Evolutionary conservation across 2,888 invertebrate species (phyloP).

Genomic region (Drosophila peninsularis): DNA sequence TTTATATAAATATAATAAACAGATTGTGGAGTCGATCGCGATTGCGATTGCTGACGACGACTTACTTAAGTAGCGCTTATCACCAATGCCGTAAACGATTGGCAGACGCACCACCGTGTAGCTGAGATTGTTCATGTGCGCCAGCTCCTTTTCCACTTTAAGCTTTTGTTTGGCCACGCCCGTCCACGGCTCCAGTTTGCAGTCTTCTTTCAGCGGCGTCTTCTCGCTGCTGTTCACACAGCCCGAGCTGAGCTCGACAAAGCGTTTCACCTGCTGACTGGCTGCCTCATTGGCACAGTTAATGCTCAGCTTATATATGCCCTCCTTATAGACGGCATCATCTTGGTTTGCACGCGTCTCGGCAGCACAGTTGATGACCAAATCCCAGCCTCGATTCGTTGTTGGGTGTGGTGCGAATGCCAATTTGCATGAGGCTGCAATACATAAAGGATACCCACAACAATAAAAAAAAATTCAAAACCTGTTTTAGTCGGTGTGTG

Average conservation of each 20-base stretch:
- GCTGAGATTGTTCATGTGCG: slow-evolving; percentile 87
- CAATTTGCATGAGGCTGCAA: slow-evolving; percentile 91
- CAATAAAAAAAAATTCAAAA: slow-evolving; percentile 13
- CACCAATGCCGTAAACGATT: slow-evolving; percentile 94
- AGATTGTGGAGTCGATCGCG: slow-evolving; percentile 22
- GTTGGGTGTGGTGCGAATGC: slow-evolving; percentile 88
- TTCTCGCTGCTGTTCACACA: slow-evolving; percentile 92
- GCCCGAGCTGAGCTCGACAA: slow-evolving; percentile 94
- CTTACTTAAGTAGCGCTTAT: slow-evolving; percentile 92
- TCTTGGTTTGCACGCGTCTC: slow-evolving; percentile 95
- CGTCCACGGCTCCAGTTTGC: slow-evolving; percentile 93
- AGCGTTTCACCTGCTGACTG: slow-evolving; percentile 88
- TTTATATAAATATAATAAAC: slow-evolving; percentile 20
- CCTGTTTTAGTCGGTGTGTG: slow-evolving; percentile 51
- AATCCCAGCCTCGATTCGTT: slow-evolving; percentile 88
- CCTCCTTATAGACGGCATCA: slow-evolving; percentile 95
- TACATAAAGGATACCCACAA: slow-evolving; percentile 40
- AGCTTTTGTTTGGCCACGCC: slow-evolving; percentile 92
- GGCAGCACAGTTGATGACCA: slow-evolving; percentile 95
- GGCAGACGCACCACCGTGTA: slow-evolving; percentile 93
- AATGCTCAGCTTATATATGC: slow-evolving; percentile 92
- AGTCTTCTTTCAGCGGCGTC: slow-evolving; percentile 91
- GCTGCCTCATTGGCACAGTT: slow-evolving; percentile 93
- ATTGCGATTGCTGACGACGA: slow-evolving; percentile 50
- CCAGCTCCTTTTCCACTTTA: slow-evolving; percentile 92